phyloP scores from a whole-genome alignment of 2,797 vertebrate genomes.

The Ataeniobius toweri region DNA sequence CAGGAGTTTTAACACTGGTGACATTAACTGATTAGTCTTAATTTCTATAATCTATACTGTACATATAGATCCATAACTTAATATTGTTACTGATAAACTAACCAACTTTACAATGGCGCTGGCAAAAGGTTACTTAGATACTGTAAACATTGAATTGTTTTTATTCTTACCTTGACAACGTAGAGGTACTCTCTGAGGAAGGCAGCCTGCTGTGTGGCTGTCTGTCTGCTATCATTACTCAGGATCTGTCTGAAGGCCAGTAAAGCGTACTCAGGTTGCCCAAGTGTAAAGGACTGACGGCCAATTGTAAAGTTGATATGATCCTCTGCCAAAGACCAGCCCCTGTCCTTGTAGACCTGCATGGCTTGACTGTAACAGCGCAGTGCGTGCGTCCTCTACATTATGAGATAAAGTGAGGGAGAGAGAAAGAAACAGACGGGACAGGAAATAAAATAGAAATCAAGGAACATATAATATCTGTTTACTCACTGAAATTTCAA shows the following conservation, averaged over 20 bases:
- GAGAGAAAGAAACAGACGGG: not conserved
- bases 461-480: no score
- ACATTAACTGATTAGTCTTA: no score
- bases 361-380: constrained; percentile 98
- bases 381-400: constrained; percentile 91
- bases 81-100: no score
- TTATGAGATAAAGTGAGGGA: constrained; percentile 11
- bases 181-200: constrained; percentile 97
- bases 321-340: constrained; percentile 97
- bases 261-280: constrained; percentile 89
- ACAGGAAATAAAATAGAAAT: not conserved
- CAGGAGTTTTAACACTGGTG: no score
- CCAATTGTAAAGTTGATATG: constrained; percentile 99
- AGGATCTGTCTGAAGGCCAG: constrained; percentile 94
- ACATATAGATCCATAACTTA: no score
- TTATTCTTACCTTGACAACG: constrained; percentile 88
- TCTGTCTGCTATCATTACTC: constrained; percentile 94
- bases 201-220: constrained; percentile 91
- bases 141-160: not conserved
- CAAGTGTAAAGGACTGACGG: constrained; percentile 93
- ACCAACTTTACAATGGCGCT: no score
- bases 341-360: constrained; percentile 96
- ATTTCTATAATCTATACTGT: no score
- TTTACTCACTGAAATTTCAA: no score
- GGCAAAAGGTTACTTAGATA: no score